Conservation (phyloP, 1,140 invertebrate species). For the Armadillidium nasatum region DNA sequence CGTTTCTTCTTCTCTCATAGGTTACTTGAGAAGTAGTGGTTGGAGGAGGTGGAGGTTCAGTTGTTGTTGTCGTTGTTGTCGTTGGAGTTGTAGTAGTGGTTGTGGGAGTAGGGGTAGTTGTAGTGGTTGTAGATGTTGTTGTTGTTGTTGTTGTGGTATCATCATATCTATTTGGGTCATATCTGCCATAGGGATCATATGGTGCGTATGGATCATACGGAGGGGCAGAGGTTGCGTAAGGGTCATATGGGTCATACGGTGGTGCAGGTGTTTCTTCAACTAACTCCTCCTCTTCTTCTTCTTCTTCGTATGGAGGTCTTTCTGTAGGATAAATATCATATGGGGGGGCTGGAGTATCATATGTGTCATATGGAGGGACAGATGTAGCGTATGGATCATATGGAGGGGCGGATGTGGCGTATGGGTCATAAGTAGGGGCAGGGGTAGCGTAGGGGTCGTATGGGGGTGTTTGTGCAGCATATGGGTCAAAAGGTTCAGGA, state of each 20-base stretch:
- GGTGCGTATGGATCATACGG: conserved; percentile 39
- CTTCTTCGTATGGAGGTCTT: conserved; percentile 10
- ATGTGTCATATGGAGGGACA: conserved; percentile 21
- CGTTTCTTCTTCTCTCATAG: conserved; percentile 23
- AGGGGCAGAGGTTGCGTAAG: neutral
- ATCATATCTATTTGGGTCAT: conserved; percentile 16
- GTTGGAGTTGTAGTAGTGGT: conserved; percentile 23
- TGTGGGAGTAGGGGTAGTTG: conserved; percentile 18
- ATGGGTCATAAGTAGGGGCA: conserved; percentile 28
- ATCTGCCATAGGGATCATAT: conserved; percentile 10
- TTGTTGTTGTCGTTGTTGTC: conserved; percentile 33
- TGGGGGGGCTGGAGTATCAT: conserved; percentile 27
- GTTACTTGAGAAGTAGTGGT: neutral
- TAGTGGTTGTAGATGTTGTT: conserved; percentile 34
- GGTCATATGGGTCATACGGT: neutral
- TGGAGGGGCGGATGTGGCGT: conserved; percentile 23
- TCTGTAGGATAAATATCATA: conserved; percentile 28
- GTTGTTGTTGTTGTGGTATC: conserved; percentile 25
- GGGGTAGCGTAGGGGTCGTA: conserved; percentile 33
- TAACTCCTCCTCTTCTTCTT: no score
- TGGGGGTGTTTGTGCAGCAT: conserved; percentile 16
- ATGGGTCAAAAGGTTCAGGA: conserved; percentile 17
- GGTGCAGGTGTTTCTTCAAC: no score
- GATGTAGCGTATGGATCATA: conserved; percentile 27
- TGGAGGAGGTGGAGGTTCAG: conserved; percentile 26